Evolutionary conservation across 2,888 invertebrate genomes (phyloP).

Genomic region (Steinernema hermaphroditum): DNA sequence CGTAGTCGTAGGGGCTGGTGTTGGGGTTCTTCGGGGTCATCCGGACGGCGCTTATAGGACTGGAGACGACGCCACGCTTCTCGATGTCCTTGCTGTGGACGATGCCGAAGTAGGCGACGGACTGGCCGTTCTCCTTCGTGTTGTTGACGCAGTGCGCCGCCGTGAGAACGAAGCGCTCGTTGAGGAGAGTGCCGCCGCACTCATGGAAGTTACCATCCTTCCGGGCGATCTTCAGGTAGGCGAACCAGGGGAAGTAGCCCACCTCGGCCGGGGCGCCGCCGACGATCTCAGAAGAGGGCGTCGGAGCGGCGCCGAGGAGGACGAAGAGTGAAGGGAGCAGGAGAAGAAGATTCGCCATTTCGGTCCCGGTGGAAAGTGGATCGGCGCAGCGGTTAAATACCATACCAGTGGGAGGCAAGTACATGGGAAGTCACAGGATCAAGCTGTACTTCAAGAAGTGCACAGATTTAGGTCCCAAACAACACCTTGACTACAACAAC

Average conservation of each 20-base stretch:
- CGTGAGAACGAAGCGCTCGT: neutral
- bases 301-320: neutral
- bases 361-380: neutral
- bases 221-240: neutral
- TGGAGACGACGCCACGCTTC: neutral
- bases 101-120: neutral
- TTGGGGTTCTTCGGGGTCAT: neutral
- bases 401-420: neutral
- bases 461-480: too few relatives aligned
- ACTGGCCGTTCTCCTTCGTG: neutral
- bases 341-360: neutral
- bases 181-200: neutral
- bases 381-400: neutral
- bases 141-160: constrained; percentile 11
- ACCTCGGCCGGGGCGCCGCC: neutral
- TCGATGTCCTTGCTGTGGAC: neutral
- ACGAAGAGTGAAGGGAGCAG: neutral
- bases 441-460: too few relatives aligned
- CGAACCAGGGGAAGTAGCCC: neutral
- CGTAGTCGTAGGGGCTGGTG: neutral
- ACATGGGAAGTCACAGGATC: neutral
- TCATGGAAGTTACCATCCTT: neutral
- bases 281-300: neutral
- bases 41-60: neutral
- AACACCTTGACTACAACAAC: too few relatives aligned